Evolutionary conservation across 2,888 invertebrate genomes (phyloP), one percentile per base, ranked within the genome.

Genomic region (Polia nebulosa): DNA sequence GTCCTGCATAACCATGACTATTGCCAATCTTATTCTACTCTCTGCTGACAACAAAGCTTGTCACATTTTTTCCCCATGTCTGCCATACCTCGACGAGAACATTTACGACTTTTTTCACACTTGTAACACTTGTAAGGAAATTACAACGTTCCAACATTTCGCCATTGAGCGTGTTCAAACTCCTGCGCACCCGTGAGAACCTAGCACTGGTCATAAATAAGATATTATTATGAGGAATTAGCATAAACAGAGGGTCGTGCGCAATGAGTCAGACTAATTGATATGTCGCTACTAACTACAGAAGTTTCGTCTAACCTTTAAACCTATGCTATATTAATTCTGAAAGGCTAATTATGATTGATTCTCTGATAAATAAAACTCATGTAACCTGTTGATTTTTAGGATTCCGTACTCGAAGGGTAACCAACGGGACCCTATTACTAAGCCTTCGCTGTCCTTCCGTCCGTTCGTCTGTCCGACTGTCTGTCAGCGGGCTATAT

Each of bases 141-240:
- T 76, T 70, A 58, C 61, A 60, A 72, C 61, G 56, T 67, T 62
- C 17, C 8, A 68, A 41, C 47, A 78, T 85, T 83, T 83, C 76
- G 70, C 74, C 73, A 85, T 72, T 63, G 51, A 60, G 72, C 72
- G 78, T 84, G 69, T 39, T 67, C 32, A 32, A 71, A 72, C 68
- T 70, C 52, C 63, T 69, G 78, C 67, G 34, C 71, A 80, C 74
- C 68, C 83, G 85, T 83, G 83, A 83, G 83, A 83, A 85, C 55
- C 58, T 20, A 57, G 55, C 51, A 51, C 60, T 64, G 83, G 69
- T 85, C 81, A 65, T 80, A 85, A 83, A 78, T 78, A 52, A 76
- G 68, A 75, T 64, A 41, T n/a, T n/a, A n/a, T n/a, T 41, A 65
- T 64, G 58, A 75, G 36, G 73, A 64, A 85, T 83, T 83, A 55